Percentiles rank a stretch among this genome's conserved stretches.
phyloP scores from a whole-genome alignment of 2,113 vertebrate genomes.

The Zosterops japonicus region DNA sequence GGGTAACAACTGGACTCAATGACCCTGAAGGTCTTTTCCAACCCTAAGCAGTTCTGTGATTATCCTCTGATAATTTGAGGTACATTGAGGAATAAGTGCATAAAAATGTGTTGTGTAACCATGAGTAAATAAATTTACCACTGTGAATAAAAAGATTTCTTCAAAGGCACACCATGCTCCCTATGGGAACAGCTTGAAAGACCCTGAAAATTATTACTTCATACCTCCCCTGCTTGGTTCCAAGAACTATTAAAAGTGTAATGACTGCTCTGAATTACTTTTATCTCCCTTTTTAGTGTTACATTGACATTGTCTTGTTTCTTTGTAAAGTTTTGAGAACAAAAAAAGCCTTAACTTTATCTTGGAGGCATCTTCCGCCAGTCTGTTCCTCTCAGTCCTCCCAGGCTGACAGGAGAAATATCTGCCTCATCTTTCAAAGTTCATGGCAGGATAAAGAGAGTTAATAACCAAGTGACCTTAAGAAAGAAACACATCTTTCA shows the following conservation, averaged over 20 bases:
- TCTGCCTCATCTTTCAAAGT: background rate
- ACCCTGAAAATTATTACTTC: background rate
- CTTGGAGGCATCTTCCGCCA: background rate
- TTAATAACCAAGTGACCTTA: background rate
- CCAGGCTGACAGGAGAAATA: background rate
- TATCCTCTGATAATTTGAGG: background rate
- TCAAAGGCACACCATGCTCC: background rate
- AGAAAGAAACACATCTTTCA: background rate
- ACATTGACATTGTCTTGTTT: background rate
- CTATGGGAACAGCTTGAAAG: background rate
- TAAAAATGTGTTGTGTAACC: background rate
- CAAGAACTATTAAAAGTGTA: background rate
- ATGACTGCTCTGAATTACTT: background rate
- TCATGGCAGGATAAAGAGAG: background rate
- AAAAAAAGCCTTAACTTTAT: background rate
- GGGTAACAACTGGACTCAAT: background rate
- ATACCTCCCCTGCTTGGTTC: background rate
- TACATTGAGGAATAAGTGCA: background rate
- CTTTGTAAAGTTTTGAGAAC: background rate
- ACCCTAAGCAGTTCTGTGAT: background rate
- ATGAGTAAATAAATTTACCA: background rate
- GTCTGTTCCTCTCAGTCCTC: background rate
- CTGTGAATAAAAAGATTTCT: background rate
- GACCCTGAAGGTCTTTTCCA: background rate
- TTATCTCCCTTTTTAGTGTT: background rate